Base-by-base conservation (phyloP, 2,888 invertebrate genomes). In the Sisyra nigra region DNA sequence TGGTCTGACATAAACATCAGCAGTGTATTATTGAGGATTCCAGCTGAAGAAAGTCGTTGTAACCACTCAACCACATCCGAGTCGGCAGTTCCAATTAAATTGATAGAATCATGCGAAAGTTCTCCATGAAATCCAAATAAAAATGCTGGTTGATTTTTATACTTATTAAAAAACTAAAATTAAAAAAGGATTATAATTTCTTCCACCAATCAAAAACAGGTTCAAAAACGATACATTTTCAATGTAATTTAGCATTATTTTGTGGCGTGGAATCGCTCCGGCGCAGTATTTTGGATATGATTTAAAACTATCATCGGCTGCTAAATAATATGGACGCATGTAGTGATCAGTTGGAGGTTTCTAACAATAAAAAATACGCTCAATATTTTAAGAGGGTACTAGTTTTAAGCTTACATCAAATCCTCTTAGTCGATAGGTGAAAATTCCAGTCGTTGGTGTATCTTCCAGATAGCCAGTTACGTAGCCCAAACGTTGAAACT, bases 1-100 rank as follows among this genome's bases (percentile, higher is more conserved):
- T 96, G 94, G 63, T 96, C 94, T 3, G 89, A 83, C 88, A 94
- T 89, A 3, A 94, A 57, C 43, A 94, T 75, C 0, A 96, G 61
- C 48, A 94, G 56, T 0, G 93, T 87, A 51, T 87, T 76, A 47
- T 91, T 76, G 13, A 91, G 63, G 32, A 74, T 62, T 0, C 78
- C 77, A 1, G 66, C 66, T 3, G 65, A 56, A 35, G 74, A 63
- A 13, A 91, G 61, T 30, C 67, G 62, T 37, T 65, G 63, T n/a
- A 93, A 56, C 66, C 83, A 81, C 0, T 68, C 54, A 3, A 68
- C 59, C 1, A 85, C 58, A 56, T 86, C 86, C 0, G 77, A 68
- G 56, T 93, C 93, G 0, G 80, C 81, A 0, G 74, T 72, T 1
- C 80, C 76, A 29, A 93, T 73, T 52, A 76, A 66, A 57, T 87